phyloP scores from a whole-genome alignment of 2,113 vertebrate species.

The Calcarius ornatus region DNA sequence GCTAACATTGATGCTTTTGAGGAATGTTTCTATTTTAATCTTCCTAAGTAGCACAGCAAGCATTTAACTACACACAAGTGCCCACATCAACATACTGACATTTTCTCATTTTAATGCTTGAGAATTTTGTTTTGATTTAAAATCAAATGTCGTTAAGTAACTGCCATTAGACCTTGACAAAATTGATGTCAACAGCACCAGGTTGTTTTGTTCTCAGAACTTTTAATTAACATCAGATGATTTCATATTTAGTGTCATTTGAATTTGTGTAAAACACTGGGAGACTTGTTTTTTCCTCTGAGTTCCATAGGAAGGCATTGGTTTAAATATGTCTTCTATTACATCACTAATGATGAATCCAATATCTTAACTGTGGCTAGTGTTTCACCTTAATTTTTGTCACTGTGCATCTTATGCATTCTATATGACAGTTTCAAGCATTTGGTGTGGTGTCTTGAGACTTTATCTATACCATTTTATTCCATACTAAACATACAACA shows the following conservation, averaged over 20 bases:
- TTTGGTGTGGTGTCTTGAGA: neutral
- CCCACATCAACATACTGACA: accelerated
- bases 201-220: neutral
- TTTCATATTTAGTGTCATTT: neutral
- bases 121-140: neutral
- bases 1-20: neutral
- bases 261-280: neutral
- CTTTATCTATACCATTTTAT: neutral
- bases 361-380: neutral
- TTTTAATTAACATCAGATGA: neutral
- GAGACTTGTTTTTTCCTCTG: neutral
- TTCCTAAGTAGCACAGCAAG: neutral
- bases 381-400: neutral
- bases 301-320: neutral
- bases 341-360: neutral
- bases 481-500: neutral
- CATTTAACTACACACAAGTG: neutral
- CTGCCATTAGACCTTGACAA: neutral
- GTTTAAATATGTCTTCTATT: neutral
- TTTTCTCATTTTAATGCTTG: neutral
- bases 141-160: neutral
- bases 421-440: neutral
- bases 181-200: neutral
- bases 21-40: neutral
- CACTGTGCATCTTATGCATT: neutral